phyloP scores from a whole-genome alignment of 1,140 invertebrate species.

The Venturia canescens region DNA sequence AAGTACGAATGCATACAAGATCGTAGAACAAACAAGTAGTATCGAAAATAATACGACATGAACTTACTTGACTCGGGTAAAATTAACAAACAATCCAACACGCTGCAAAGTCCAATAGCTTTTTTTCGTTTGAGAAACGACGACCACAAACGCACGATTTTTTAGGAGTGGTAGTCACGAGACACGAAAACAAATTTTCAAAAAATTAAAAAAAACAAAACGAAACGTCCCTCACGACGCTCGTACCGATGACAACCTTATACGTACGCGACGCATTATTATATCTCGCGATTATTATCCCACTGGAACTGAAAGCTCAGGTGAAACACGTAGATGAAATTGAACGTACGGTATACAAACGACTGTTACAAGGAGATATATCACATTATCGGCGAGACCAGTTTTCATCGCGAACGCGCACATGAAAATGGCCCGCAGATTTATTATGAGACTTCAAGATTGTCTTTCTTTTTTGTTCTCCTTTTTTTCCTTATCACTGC shows the following conservation, averaged over 20 bases:
- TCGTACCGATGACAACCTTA: constrained; percentile 20
- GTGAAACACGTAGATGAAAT: constrained; percentile 15
- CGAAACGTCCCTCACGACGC: constrained; percentile 31
- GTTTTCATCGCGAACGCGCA: constrained; percentile 59
- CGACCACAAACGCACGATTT: too few species aligned
- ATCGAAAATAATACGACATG: too few species aligned
- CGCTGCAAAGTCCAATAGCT: too few species aligned
- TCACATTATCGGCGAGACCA: constrained; percentile 51
- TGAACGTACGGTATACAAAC: constrained; percentile 47
- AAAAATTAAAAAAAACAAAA: background rate
- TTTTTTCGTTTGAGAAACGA: too few species aligned
- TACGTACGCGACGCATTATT: constrained; percentile 33
- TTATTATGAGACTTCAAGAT: background rate
- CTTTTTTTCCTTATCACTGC: background rate
- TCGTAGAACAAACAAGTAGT: background rate
- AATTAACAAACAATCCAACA: too few species aligned
- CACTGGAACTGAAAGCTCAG: background rate
- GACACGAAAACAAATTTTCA: background rate
- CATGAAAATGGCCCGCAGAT: constrained; percentile 54
- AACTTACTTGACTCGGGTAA: too few species aligned
- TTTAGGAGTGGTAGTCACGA: background rate
- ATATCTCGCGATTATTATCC: constrained; percentile 1
- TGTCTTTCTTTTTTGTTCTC: background rate
- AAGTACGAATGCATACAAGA: background rate
- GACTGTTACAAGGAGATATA: constrained; percentile 38